These are phyloP conservation scores for Polymixis lichenea DNA, from an alignment of 2,888 invertebrate genomes.

Conservation along the genomic window DNA sequence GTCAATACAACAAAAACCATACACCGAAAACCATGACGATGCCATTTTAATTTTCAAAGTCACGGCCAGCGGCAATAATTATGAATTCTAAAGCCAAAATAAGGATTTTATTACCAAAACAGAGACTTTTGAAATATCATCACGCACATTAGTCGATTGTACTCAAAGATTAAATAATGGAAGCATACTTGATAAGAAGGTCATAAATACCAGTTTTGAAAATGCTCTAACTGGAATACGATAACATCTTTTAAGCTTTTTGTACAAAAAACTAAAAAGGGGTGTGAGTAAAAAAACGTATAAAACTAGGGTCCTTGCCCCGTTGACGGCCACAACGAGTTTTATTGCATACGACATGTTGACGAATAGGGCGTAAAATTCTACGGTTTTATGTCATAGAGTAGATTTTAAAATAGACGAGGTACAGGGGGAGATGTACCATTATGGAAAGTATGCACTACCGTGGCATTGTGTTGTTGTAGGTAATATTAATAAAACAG, in stretches of 20 bases:
- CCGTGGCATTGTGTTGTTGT: constrained; percentile 20
- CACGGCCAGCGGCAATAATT: constrained; percentile 44
- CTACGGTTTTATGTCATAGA: constrained; percentile 74
- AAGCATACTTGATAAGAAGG: constrained; percentile 76
- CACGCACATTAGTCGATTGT: constrained; percentile 69
- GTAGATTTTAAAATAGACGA: constrained; percentile 63
- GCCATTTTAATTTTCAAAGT: constrained; percentile 58
- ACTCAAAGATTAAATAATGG: constrained; percentile 67
- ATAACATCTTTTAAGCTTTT: constrained; percentile 80
- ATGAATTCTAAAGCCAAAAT: constrained; percentile 33
- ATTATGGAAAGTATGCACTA: constrained; percentile 18
- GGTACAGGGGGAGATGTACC: constrained; percentile 31
- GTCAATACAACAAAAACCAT: constrained; percentile 11
- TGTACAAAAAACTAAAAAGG: constrained; percentile 80
- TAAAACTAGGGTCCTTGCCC: constrained; percentile 82
- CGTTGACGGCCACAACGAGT: constrained; percentile 82
- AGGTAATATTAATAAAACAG: constrained; percentile 26
- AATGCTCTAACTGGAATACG: constrained; percentile 79
- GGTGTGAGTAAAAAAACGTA: constrained; percentile 78
- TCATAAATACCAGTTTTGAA: constrained; percentile 81
- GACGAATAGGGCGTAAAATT: constrained; percentile 82
- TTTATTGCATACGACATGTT: constrained; percentile 85
- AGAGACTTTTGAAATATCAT: constrained; percentile 64
- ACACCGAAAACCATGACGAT: constrained; percentile 29
- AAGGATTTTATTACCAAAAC: constrained; percentile 50